These are phyloP conservation scores for Numenius arquata DNA, from an alignment of 2,113 vertebrate species.

Conservation along the genomic window DNA sequence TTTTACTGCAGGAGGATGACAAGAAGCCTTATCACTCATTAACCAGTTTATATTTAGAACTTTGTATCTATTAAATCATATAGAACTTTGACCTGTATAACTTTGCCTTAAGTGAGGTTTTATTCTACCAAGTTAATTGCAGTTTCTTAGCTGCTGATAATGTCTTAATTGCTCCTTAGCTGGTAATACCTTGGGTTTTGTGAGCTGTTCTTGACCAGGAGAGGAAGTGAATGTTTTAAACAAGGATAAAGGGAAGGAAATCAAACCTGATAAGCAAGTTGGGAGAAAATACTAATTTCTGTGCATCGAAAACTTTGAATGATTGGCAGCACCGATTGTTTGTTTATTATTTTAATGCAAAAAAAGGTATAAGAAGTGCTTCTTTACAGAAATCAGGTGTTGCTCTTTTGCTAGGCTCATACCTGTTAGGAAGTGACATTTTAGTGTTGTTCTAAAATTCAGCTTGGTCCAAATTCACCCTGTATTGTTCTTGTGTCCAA, in stretches of 20 bases:
- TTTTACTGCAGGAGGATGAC: neutral
- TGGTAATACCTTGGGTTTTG: neutral
- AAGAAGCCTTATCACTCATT: neutral
- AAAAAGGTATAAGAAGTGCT: neutral
- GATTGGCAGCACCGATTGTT: neutral
- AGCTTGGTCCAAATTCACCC: neutral
- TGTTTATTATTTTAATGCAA: neutral
- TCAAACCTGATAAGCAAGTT: neutral
- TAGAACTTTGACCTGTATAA: slow-evolving; percentile 5
- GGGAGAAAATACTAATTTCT: neutral
- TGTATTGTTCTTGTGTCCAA: neutral
- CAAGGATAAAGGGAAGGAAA: neutral
- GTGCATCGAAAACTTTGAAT: neutral
- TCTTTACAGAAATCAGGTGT: neutral
- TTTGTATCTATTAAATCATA: neutral
- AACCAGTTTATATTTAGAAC: slow-evolving; percentile 15
- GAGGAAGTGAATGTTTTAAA: slow-evolving; percentile 13
- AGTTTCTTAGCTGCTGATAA: slow-evolving; percentile 15
- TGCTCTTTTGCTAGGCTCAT: neutral
- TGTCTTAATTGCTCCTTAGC: neutral
- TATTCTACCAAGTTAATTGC: neutral
- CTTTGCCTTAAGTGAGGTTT: neutral
- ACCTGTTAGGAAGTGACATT: neutral
- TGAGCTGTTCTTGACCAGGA: neutral
- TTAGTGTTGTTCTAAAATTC: neutral